Conservation (phyloP, 2,888 invertebrate species). For the Melangyna quadrimaculata region DNA sequence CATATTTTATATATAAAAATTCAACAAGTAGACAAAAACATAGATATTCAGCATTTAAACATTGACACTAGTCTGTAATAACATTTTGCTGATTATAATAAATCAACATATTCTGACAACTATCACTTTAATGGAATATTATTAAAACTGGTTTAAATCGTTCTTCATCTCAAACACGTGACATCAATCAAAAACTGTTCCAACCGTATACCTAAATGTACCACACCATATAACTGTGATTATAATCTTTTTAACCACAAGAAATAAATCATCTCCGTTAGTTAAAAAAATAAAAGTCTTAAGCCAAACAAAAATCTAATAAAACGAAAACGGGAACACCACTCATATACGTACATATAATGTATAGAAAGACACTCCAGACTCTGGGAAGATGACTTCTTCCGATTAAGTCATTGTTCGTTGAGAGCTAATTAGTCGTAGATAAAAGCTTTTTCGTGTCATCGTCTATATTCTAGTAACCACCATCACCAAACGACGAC, state of each 20-base stretch:
- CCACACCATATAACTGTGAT: slow-evolving; percentile 41
- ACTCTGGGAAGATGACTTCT: slow-evolving; percentile 46
- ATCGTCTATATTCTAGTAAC: slow-evolving; percentile 50
- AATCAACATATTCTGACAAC: neutral
- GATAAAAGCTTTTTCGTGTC: slow-evolving; percentile 75
- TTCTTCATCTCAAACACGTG: slow-evolving; percentile 1
- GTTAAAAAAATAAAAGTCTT: slow-evolving; percentile 17
- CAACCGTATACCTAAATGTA: slow-evolving; percentile 18
- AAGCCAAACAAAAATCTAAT: neutral
- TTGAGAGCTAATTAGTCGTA: slow-evolving; percentile 69
- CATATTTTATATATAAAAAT: too few species aligned
- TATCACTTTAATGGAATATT: neutral
- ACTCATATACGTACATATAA: neutral
- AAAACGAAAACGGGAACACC: slow-evolving; percentile 15
- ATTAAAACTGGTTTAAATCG: neutral
- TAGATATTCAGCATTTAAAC: neutral
- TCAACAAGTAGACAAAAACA: too few species aligned
- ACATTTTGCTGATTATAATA: neutral
- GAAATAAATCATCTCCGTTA: slow-evolving; percentile 61
- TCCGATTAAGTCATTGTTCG: slow-evolving; percentile 69
- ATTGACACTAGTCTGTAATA: neutral
- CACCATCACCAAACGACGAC: neutral
- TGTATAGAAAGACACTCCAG: neutral
- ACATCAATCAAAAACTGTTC: slow-evolving; percentile 31
- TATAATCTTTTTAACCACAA: slow-evolving; percentile 50